These are phyloP conservation scores for Psophia crepitans DNA, from an alignment of 2,113 vertebrate genomes.

Conservation along the genomic window DNA sequence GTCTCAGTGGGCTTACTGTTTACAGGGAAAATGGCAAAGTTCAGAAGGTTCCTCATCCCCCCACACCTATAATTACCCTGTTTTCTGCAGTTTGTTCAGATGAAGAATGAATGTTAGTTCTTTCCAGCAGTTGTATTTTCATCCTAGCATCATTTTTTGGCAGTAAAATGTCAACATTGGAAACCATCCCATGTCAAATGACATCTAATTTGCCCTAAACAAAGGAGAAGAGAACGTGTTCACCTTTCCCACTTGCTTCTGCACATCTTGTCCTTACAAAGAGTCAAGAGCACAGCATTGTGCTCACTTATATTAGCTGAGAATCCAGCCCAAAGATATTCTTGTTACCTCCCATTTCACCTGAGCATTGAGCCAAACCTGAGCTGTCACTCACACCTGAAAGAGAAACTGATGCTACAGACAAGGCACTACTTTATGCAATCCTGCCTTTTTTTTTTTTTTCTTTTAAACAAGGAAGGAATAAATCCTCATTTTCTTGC, in stretches of 20 bases:
- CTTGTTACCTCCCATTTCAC: not conserved
- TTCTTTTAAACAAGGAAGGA: not conserved
- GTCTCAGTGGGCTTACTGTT: not conserved
- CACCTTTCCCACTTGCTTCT: not conserved
- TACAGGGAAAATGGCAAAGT: constrained; percentile 30
- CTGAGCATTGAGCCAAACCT: not conserved
- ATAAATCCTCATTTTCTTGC: not conserved
- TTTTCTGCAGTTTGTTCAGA: constrained; percentile 32
- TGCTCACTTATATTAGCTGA: not conserved
- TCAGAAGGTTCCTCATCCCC: constrained; percentile 44
- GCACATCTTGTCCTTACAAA: not conserved
- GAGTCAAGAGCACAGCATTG: not conserved
- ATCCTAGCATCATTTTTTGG: not conserved
- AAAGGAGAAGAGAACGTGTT: not conserved
- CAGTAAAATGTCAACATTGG: constrained; percentile 24
- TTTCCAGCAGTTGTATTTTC: constrained; percentile 55
- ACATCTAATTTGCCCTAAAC: constrained; percentile 5
- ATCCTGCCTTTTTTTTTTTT: not conserved
- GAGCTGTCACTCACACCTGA: not conserved
- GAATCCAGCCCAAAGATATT: not conserved
- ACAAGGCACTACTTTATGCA: not conserved
- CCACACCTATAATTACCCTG: constrained; percentile 55
- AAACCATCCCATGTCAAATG: not conserved
- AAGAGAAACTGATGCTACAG: not conserved
- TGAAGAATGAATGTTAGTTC: not conserved